Base-by-base conservation (phyloP, 2,888 invertebrate genomes). In the Plusia festucae region DNA sequence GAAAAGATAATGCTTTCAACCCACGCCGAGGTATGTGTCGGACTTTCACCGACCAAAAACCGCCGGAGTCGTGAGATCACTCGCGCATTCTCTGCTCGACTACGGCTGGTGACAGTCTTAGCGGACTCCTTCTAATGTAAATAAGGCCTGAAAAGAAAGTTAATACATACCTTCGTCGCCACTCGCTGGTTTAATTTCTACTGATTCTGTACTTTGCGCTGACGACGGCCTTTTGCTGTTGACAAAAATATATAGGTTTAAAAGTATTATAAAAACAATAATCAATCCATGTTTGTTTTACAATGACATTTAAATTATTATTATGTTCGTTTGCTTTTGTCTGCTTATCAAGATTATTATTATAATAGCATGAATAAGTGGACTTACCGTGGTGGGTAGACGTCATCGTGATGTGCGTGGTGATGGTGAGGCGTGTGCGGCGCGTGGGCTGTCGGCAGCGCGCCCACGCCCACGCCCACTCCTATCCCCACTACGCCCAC, bases 311-410 rank as follows among this genome's bases (percentile, higher is more conserved):
- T n/a, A n/a, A n/a, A n/a, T n/a, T n/a, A n/a, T n/a, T n/a, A n/a
- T 32, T 32, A 5, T 32, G 2, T 32, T 32, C 32, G 2, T 24
- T 24, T 24, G 2, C 24, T 24, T 24, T n/a, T n/a, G n/a, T n/a
- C n/a, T n/a, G n/a, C n/a, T n/a, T n/a, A 8, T 9, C 8, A 30
- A 9, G 9, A 9, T 27, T 30, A 30, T 30, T 30, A 30, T 30
- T 30, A 30, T 9, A 30, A 9, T 46, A 46, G 18, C 18, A 0
- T 6, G 18, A 24, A 49, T 34, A 22, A n/a, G n/a, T 1, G 15
- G 11, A 40, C 65, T 74, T 2, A 90, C 97, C 96, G 92, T 96
- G 98, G 60, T 97, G 98, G 73, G 97, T 98, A 96, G 59, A 98
- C 96, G 81, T 98, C 98, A 80, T 98, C 98, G 87, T 97, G 97